Base-by-base conservation (phyloP, 2,113 vertebrate species). In the Saccopteryx bilineata region DNA sequence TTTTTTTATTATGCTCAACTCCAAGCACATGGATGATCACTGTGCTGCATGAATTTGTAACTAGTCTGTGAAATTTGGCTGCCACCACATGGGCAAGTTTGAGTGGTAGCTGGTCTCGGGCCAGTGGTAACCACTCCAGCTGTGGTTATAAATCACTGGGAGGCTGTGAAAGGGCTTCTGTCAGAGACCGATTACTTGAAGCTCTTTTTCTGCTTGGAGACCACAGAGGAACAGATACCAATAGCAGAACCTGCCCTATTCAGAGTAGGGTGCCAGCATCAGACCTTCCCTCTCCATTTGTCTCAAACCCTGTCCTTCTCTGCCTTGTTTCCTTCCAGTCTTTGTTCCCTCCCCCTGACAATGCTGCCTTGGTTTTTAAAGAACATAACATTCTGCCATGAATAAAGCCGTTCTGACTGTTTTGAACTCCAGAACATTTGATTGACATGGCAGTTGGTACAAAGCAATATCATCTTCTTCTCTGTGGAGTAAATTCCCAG, bases 51-150 rank as follows among this genome's bases (percentile, higher is more conserved):
- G 84, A 95, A 94, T 96, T 97, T 98, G 80, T 96, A 94, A 96
- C 52, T 72, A 65, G 31, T 74, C 89, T 93, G 85, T 93, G 93
- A 95, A 97, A 97, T 95, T 97, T 97, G 97, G 94, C 95, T 97
- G 75, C 33, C 0, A 1, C 80, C 88, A 87, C 24, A 33, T 0
- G 0, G 78, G 78, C 39, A 31, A 15, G 28, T 85, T 63, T 86
- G 95, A 74, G 54, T 65, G 15, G 86, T 89, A 86, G 68, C 97
- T 98, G 97, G 94, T 96, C 88, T 72, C 82, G 23, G 26, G 93
- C 96, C 96, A 95, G 71, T 69, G 90, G 75, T 11, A 96, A 91
- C 66, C 78, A 95, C 58, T 58, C 39, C 76, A 95, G 84, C 52
- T 96, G 61, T 65, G 91, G 75, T 87, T 96, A 9, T 91, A 96